Percentiles rank a stretch among this genome's conserved stretches.
Conservation (phyloP, 2,113 vertebrate genomes). For the Sminthopsis crassicaudata region DNA sequence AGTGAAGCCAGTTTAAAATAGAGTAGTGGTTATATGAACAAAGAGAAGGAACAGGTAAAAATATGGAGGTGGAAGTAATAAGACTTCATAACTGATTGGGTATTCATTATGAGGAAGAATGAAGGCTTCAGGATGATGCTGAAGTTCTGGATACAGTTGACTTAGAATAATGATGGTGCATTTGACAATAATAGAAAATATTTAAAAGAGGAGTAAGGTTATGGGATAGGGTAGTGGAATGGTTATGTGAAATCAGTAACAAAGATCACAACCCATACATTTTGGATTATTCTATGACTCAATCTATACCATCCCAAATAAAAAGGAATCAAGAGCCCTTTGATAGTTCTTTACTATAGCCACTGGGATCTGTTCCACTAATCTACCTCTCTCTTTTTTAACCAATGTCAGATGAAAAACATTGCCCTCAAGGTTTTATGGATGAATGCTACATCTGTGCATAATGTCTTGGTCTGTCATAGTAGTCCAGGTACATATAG, state of each 20-base stretch:
- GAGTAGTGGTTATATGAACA: too few species aligned
- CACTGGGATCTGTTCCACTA: neutral
- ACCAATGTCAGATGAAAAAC: neutral
- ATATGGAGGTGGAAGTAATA: neutral
- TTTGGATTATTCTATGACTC: neutral
- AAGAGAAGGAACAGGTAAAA: neutral
- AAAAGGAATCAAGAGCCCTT: neutral
- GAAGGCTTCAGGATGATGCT: neutral
- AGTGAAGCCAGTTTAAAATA: neutral
- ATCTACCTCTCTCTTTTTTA: neutral
- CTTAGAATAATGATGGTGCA: neutral
- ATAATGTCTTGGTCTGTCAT: neutral
- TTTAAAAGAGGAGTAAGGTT: neutral
- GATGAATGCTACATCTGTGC: neutral
- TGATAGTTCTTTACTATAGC: neutral
- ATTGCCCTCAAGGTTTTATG: neutral
- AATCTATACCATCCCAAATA: neutral
- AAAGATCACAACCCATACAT: neutral
- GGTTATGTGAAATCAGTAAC: neutral
- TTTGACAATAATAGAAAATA: neutral
- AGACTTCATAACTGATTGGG: neutral
- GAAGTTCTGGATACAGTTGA: neutral
- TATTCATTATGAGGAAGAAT: neutral
- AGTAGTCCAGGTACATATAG: neutral
- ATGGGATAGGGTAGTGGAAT: neutral